Evolutionary conservation across 2,113 vertebrate genomes (phyloP).

Genomic region (Pomatorhinus ruficollis): DNA sequence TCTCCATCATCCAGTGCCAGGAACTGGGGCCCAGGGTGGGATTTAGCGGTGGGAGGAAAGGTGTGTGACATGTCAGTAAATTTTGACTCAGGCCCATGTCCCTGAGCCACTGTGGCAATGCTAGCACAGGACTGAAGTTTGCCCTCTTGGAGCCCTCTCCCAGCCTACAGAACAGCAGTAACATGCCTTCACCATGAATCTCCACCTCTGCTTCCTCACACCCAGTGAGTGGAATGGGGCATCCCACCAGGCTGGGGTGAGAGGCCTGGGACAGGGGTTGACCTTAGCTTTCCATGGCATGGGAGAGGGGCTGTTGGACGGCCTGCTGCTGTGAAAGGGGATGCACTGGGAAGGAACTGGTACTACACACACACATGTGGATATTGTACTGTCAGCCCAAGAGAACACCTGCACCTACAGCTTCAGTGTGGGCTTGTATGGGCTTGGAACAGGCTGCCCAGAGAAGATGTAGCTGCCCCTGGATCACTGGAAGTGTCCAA

Average conservation of each 20-base stretch:
- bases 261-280: neutral
- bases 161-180: slow-evolving; percentile 5
- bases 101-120: neutral
- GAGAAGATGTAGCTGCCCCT: neutral
- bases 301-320: neutral
- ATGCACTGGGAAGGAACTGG: neutral
- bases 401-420: neutral
- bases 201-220: slow-evolving; percentile 25
- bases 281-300: neutral
- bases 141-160: neutral
- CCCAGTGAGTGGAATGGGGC: neutral
- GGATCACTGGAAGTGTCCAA: neutral
- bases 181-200: neutral
- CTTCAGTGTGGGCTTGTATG: neutral
- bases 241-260: neutral
- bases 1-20: neutral
- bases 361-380: neutral
- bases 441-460: neutral
- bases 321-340: neutral
- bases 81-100: neutral
- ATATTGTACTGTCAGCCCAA: neutral
- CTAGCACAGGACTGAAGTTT: neutral
- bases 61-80: neutral
- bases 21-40: neutral
- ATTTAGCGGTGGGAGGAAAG: neutral